Evolutionary conservation across 2,888 invertebrate species (phyloP).

Genomic region (Pardosa pseudoannulata): DNA sequence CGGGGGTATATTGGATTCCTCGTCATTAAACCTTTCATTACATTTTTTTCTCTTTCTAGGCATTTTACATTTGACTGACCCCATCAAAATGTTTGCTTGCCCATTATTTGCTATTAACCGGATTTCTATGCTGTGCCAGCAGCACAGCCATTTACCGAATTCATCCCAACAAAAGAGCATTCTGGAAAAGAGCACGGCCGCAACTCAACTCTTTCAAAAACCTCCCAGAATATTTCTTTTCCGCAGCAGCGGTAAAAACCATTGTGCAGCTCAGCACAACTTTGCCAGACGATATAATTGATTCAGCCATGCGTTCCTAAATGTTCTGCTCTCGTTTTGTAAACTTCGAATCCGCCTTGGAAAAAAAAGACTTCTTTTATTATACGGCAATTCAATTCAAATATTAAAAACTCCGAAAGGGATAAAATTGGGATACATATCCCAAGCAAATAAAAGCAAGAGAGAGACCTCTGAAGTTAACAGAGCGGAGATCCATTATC

Average conservation of each 20-base stretch:
- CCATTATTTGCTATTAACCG: conserved; percentile 47
- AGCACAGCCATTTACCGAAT: conserved; percentile 37
- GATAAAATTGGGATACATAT: conserved; percentile 60
- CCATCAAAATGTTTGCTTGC: conserved; percentile 51
- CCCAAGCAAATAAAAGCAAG: conserved; percentile 39
- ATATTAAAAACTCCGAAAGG: conserved; percentile 59
- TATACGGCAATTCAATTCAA: conserved; percentile 62
- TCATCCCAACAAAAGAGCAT: conserved; percentile 62
- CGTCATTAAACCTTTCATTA: conserved; percentile 22
- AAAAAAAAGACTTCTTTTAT: conserved; percentile 51
- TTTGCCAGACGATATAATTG: conserved; percentile 61
- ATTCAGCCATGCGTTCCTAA: conserved; percentile 66
- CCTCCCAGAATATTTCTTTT: conserved; percentile 52
- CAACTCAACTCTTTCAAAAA: conserved; percentile 55
- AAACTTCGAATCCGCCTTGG: conserved; percentile 55
- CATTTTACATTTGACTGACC: conserved; percentile 48
- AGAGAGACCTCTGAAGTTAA: conserved; percentile 53
- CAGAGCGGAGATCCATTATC: conserved; percentile 67
- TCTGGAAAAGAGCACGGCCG: conserved; percentile 26
- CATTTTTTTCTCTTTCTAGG: background rate
- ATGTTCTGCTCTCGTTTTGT: conserved; percentile 62
- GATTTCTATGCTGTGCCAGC: conserved; percentile 37
- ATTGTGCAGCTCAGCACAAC: conserved; percentile 68
- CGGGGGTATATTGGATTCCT: background rate
- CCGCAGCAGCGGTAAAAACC: conserved; percentile 51